A percentile compares a stretch with the other conserved stretches of the same genome.
Conservation (phyloP, 1,140 invertebrate genomes). For the Penaeus indicus region DNA sequence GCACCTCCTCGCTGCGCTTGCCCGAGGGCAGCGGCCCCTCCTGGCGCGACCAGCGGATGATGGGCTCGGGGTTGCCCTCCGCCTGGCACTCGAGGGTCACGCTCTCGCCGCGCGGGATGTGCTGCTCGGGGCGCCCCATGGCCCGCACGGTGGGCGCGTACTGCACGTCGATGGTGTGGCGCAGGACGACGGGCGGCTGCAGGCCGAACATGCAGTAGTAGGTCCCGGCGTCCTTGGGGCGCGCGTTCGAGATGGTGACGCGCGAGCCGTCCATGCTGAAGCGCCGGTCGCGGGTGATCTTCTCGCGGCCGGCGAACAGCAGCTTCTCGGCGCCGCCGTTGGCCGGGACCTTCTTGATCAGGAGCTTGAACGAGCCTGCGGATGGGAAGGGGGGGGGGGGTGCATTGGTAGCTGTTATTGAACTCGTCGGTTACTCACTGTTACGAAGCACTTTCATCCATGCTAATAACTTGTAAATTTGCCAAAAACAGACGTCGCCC, state of each 20-base stretch:
- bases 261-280: conserved; percentile 13
- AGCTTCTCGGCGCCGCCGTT: no score
- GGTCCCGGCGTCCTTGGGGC: conserved; percentile 30
- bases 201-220: conserved; percentile 45
- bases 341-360: no score
- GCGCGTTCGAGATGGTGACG: conserved; percentile 23
- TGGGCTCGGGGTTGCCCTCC: conserved; percentile 83
- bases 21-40: conserved; percentile 77
- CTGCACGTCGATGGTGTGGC: conserved; percentile 40
- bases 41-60: conserved; percentile 87
- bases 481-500: no score
- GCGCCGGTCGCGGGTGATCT: background rate
- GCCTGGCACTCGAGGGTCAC: conserved; percentile 89
- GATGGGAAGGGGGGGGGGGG: no score
- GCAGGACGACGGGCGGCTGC: conserved; percentile 27
- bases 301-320: background rate
- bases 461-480: background rate
- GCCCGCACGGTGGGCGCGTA: conserved; percentile 41
- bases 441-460: no score
- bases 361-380: no score
- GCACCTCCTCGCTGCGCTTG: background rate
- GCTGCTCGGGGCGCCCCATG: conserved; percentile 33
- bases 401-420: no score
- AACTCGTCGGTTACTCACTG: no score
- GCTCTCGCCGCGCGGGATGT: conserved; percentile 70